Conservation (phyloP, 2,888 invertebrate species). For the Serripes groenlandicus region DNA sequence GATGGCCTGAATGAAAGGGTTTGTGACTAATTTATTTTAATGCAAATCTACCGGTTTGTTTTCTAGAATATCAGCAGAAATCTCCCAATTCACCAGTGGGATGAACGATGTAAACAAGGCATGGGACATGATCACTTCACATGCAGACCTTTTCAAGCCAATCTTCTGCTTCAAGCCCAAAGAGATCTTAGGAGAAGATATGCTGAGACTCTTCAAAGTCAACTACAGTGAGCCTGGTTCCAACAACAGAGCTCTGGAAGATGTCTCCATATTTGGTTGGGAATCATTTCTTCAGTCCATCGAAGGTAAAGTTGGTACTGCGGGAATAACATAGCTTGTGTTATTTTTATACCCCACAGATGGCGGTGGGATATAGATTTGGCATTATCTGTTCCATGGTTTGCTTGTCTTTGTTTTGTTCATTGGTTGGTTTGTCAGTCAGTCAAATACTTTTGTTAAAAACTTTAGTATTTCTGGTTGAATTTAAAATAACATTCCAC, state of each 20-base stretch:
- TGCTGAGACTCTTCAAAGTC: slow-evolving; percentile 15
- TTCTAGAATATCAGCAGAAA: slow-evolving; percentile 45
- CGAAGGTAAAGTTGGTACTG: slow-evolving; percentile 38
- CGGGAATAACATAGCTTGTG: not conserved
- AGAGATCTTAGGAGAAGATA: slow-evolving; percentile 18
- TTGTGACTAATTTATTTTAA: slow-evolving; percentile 3
- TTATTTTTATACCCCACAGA: not conserved
- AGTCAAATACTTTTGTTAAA: too few relatives aligned
- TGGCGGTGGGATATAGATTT: too few relatives aligned
- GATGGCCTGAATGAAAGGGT: slow-evolving; percentile 6
- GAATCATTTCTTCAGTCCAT: slow-evolving; percentile 45
- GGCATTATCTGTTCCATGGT: too few relatives aligned
- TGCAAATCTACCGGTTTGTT: not conserved
- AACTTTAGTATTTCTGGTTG: too few relatives aligned
- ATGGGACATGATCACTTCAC: slow-evolving; percentile 28
- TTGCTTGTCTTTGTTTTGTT: too few relatives aligned
- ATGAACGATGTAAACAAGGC: slow-evolving; percentile 43
- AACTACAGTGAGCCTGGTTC: slow-evolving; percentile 40
- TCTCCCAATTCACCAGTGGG: slow-evolving; percentile 37
- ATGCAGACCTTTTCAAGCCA: slow-evolving; percentile 33
- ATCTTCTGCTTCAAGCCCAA: slow-evolving; percentile 27
- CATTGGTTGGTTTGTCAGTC: too few relatives aligned
- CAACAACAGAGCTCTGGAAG: slow-evolving; percentile 35
- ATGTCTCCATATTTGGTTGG: slow-evolving; percentile 35
- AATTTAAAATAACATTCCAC: too few relatives aligned